These are phyloP conservation scores for Takifugu rubripes DNA, from an alignment of 2,797 vertebrate species.

Conservation along the genomic window DNA sequence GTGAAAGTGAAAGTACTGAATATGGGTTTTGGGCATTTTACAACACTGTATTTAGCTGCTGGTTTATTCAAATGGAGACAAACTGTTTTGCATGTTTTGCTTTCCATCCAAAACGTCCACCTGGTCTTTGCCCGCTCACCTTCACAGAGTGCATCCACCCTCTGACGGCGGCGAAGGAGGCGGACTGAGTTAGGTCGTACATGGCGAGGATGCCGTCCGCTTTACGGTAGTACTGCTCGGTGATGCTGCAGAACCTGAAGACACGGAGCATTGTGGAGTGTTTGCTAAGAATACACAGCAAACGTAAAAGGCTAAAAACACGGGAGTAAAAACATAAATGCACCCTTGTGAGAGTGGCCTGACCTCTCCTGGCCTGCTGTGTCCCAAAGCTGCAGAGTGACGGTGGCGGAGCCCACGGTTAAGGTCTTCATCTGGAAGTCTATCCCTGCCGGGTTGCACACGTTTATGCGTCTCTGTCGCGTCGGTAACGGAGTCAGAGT, in stretches of 20 bases:
- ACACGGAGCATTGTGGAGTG: no score
- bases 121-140: slow-evolving; percentile 63
- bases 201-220: slow-evolving; percentile 79
- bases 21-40: background rate
- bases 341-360: no score
- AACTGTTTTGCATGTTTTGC: slow-evolving; percentile 47
- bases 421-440: slow-evolving; percentile 83
- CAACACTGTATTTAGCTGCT: background rate
- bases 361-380: slow-evolving; percentile 87
- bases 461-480: no score
- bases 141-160: slow-evolving; percentile 80
- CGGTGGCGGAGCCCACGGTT: slow-evolving; percentile 68
- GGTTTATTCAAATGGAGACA: slow-evolving; percentile 38
- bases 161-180: slow-evolving; percentile 73
- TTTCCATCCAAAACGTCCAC: slow-evolving; percentile 12
- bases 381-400: slow-evolving; percentile 85
- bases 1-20: no score
- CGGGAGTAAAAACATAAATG: background rate
- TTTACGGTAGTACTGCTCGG: slow-evolving; percentile 82
- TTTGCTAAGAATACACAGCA: background rate
- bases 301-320: background rate
- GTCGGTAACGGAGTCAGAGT: no score
- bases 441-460: slow-evolving; percentile 61
- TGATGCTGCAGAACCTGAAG: slow-evolving; percentile 80
- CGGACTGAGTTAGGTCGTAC: slow-evolving; percentile 76